A percentile compares a stretch with the other conserved stretches of the same genome.
phyloP scores from a whole-genome alignment of 2,888 invertebrate genomes.

The Melieria picta region DNA sequence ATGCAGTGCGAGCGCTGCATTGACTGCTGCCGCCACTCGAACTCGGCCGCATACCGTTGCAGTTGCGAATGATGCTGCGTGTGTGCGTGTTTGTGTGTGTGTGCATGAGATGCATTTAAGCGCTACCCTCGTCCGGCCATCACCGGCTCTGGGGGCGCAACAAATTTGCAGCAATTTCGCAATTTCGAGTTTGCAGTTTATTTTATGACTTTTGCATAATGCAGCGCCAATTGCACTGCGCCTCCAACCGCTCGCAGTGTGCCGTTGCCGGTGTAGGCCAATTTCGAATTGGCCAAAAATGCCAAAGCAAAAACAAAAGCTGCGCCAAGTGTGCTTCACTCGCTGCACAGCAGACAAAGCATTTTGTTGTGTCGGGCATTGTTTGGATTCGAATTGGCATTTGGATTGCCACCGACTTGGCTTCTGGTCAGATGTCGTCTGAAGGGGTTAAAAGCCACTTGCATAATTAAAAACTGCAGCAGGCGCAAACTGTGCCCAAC shows the following conservation, averaged over 20 bases:
- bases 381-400: conserved; percentile 22
- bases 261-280: conserved; percentile 1
- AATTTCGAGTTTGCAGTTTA: conserved; percentile 33
- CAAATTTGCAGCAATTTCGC: conserved; percentile 27
- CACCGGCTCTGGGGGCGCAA: background rate
- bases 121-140: conserved; percentile 28
- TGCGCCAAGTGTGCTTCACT: conserved; percentile 12
- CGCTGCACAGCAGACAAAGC: background rate
- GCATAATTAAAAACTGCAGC: conserved; percentile 30
- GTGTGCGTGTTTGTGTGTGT: conserved; percentile 29
- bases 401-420: conserved; percentile 11
- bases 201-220: conserved; percentile 41
- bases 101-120: conserved; percentile 48
- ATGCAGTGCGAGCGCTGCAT: conserved; percentile 15
- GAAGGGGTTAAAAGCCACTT: conserved; percentile 32
- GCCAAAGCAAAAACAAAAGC: conserved; percentile 20
- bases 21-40: background rate
- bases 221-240: conserved; percentile 22
- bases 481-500: conserved; percentile 7
- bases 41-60: conserved; percentile 19
- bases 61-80: background rate
- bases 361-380: conserved; percentile 6
- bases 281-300: conserved; percentile 21
- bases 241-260: conserved; percentile 6
- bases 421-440: conserved; percentile 31